Percentiles rank a stretch among this genome's conserved stretches.
Conservation (phyloP, 2,888 invertebrate species). For the Nephrotoma appendiculata region DNA sequence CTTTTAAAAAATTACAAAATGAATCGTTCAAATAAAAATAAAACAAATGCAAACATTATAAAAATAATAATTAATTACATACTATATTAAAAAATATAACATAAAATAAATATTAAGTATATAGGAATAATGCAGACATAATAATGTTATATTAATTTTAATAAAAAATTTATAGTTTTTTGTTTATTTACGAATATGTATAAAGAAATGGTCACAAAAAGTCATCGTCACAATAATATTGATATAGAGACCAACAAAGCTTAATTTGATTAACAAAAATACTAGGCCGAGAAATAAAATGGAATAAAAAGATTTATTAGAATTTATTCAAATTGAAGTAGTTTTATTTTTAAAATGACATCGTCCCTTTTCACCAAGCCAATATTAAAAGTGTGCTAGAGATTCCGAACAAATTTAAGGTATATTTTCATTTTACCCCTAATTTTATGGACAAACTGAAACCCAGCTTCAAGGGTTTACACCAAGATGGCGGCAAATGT, state of each 20-base stretch:
- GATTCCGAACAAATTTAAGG: no score
- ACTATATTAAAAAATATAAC: neutral
- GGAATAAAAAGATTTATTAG: neutral
- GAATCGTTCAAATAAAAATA: neutral
- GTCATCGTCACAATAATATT: neutral
- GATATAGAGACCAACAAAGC: neutral
- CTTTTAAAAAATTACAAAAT: neutral
- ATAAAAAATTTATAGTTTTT: neutral
- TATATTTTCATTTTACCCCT: no score
- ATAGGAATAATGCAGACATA: neutral
- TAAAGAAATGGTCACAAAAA: neutral
- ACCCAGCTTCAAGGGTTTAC: no score
- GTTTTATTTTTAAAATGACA: neutral
- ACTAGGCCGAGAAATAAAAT: neutral
- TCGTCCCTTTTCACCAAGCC: no score
- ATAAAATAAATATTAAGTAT: neutral
- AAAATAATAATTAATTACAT: neutral
- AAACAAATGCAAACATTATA: neutral
- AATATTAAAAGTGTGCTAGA: no score
- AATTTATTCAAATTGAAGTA: neutral
- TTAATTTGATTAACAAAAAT: neutral
- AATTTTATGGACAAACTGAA: no score
- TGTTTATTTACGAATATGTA: neutral
- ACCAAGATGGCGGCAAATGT: no score
- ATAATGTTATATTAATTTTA: neutral